Evolutionary conservation across 2,888 invertebrate genomes (phyloP).

Genomic region (Clanis bilineata): DNA sequence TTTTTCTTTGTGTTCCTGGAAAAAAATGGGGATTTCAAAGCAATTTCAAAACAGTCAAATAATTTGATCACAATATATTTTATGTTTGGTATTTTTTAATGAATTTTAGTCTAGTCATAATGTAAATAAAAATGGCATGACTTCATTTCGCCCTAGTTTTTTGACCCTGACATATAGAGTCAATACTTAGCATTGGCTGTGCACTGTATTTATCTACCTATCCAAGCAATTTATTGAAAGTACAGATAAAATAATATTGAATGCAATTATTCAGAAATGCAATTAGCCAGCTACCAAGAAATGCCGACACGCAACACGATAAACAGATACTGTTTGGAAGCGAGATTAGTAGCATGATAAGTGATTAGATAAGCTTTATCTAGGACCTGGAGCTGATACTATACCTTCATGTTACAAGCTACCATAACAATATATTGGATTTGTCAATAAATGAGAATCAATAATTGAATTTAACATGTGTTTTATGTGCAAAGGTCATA

Average conservation of each 20-base stretch:
- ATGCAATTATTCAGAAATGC: background rate
- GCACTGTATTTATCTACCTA: too few relatives aligned
- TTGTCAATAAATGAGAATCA: background rate
- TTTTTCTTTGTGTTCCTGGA: too few relatives aligned
- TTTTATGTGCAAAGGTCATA: background rate
- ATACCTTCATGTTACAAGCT: background rate
- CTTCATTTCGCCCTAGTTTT: too few relatives aligned
- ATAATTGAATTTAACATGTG: background rate
- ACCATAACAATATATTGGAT: background rate
- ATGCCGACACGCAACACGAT: constrained; percentile 1
- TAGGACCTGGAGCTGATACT: background rate
- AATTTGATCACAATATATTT: too few relatives aligned
- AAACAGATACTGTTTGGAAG: constrained; percentile 2
- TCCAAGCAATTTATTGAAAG: too few relatives aligned
- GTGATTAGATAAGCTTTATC: constrained; percentile 12
- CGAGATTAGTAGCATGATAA: background rate
- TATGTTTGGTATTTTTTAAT: too few relatives aligned
- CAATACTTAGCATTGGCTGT: too few relatives aligned
- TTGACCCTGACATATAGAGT: too few relatives aligned
- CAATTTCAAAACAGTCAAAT: too few relatives aligned
- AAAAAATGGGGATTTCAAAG: too few relatives aligned
- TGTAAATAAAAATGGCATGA: too few relatives aligned
- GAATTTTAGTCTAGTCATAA: too few relatives aligned
- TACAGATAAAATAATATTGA: background rate
- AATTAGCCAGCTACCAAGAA: background rate